Base-by-base conservation (phyloP, 1,140 invertebrate species). In the Leptestheria dahalacensis region DNA sequence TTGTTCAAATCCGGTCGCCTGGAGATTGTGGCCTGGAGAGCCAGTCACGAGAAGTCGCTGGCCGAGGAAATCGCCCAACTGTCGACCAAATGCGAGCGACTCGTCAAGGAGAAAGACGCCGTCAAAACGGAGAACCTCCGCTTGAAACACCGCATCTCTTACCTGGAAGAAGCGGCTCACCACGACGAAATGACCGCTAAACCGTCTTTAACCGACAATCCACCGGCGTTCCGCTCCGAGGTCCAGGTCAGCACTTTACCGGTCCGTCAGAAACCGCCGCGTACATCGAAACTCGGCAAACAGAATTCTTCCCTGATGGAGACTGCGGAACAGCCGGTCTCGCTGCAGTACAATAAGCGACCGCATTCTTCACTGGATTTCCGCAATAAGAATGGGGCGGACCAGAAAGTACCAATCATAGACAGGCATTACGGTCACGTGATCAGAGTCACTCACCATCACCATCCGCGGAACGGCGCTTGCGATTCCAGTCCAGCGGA, bases 121-220 rank as follows among this genome's bases (percentile, higher is more conserved):
- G 71, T 83, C 1, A 78, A 83, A 66, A 79, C 82, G 24, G 88
- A 91, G 71, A 90, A 90, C 69, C 79, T 88, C 18, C 75, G 87
- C 49, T 74, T 91, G 48, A 88, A 86, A 6, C 89, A 91, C 69
- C 77, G 89, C 55, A 91, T 91, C 50, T 85, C 85, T 1, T 91
- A 91, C 70, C 76, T 92, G 47, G 88, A 92, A 68, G 88, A 92
- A 64, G 51, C 57, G 6, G 47, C 29, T 12, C 51, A 62, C 47
- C 21, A 55, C 23, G 49, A 48, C 25, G 55, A 49, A 21, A 28
- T 60, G 18, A 53, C 50, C 9, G 50, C n/a, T n/a, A n/a, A n/a
- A n/a, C n/a, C n/a, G n/a, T n/a, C n/a, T n/a, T n/a, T n/a, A n/a
- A n/a, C n/a, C 15, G 53, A 55, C 10, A n/a, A 33, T 33, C 53